Evolutionary conservation across 2,888 invertebrate genomes (phyloP), one percentile per base, ranked within the genome.

Genomic region (Tipula vernalis): DNA sequence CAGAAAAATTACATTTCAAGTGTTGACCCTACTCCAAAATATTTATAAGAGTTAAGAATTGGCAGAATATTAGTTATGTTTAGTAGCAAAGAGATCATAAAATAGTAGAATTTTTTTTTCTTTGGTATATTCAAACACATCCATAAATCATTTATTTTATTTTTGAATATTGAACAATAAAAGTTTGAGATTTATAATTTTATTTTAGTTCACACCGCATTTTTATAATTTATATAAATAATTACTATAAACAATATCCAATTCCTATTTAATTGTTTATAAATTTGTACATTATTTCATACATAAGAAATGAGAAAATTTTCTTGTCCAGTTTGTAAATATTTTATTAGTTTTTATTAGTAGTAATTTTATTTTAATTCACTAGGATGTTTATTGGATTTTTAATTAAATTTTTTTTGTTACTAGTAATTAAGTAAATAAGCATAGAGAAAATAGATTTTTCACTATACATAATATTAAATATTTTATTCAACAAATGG

Each of bases 1-100:
- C 88, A 13, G 88, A 88, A 87, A 87, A 57, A 51, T 85, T 88
- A 36, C 88, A 88, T 87, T 71, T 84, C 13, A 86, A 86, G 18
- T 86, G 86, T 51, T 86, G 86, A 86, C 51, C 71, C 71, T 71
- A 36, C 10, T 42, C n/a, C 1, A 41, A 41, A 85, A 85, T 39
- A n/a, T 36, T 18, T 41, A 18, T 39, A 85, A 36, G 85, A 12
- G 85, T 39, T 39, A 41, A 15, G 28, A 39, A 42, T n/a, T 85
- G 18, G 41, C 41, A 10, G 85, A 15, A 15, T 85, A 85, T 42
- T 15, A 41, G 8, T 85, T 42, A 85, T 85, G 13, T 85, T 71
- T 28, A 18, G 71, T 71, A 71, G 28, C 28, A 10, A 18, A 71
- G 10, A 28, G 51, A 51, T n/a, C 51, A 51, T 51, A n/a, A 51